Evolutionary conservation across 2,113 vertebrate species (phyloP), one percentile per base, ranked within the genome.

Genomic region (Cephalopholis sonnerati): DNA sequence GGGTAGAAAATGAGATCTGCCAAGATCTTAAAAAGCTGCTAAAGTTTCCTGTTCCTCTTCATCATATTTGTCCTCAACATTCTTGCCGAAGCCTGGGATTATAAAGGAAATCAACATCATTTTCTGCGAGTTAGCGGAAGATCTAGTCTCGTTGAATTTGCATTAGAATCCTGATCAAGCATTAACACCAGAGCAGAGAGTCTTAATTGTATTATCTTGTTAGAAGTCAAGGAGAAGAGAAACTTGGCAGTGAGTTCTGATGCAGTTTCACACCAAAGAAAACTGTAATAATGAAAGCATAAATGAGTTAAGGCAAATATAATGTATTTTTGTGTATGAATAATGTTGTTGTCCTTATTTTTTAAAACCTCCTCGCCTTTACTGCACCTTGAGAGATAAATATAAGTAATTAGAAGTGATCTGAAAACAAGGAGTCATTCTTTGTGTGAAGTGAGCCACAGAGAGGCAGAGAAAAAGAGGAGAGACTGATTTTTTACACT

Each of bases 401-500:
- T 50, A 29, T 55, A 71, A 76, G 62, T 75, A 85, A 91, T 83
- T 82, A 85, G 67, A 87, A 75, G 71, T 73, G 39, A 89, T 81
- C 55, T 82, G 70, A 90, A 90, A 92, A 93, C 88, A 94, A 92
- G 81, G 81, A 77, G 57, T 84, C 81, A 85, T 93, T 94, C 84
- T 92, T 89, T 93, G 71, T 74, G 62, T 76, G 73, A 91, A 91
- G 83, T 87, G 77, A 93, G 88, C 83, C 83, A 83, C 74, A 88
- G 85, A 87, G 57, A 87, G 48, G 55, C 67, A 78, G 70, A 85
- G 83, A 77, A 79, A 74, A 77, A 79, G 88, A 88, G 74, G 81
- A 91, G 87, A 90, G 85, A 78, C 79, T 88, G 90, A 92, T 88
- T 93, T 91, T 93, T 95, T 95, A 95, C 94, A 95, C 94, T 95